phyloP scores from a whole-genome alignment of 2,888 invertebrate species.

The Dynastes maya region DNA sequence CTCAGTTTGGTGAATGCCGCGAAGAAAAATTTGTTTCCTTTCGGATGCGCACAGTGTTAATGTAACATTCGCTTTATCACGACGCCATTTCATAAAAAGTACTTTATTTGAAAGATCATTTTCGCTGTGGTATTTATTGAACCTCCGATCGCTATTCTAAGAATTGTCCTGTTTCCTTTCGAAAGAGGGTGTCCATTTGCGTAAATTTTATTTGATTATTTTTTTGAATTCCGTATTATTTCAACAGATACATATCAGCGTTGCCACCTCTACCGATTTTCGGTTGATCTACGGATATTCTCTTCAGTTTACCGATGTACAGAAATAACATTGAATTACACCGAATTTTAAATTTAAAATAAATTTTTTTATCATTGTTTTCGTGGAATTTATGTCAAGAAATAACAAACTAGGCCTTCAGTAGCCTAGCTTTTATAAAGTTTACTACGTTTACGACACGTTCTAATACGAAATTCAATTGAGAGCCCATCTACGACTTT shows the following conservation, averaged over 20 bases:
- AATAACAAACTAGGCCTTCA: no score
- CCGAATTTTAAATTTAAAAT: no score
- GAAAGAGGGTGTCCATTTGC: background rate
- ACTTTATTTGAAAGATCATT: slow-evolving; percentile 32
- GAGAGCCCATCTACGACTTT: no score
- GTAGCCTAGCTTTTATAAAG: no score
- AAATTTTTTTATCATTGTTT: no score
- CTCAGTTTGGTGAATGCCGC: slow-evolving; percentile 30
- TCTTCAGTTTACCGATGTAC: no score
- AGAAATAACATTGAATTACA: no score
- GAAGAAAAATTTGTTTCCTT: slow-evolving; percentile 31
- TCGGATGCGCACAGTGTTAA: slow-evolving; percentile 21
- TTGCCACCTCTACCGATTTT: no score
- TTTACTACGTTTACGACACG: no score
- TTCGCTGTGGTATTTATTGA: slow-evolving; percentile 24
- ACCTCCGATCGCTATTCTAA: slow-evolving; percentile 17
- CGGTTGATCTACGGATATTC: no score
- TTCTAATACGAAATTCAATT: no score
- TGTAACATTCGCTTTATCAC: slow-evolving; percentile 38
- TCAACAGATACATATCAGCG: background rate
- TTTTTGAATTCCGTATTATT: slow-evolving; percentile 14
- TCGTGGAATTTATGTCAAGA: no score
- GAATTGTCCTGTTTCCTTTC: slow-evolving; percentile 13
- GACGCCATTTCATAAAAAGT: slow-evolving; percentile 26
- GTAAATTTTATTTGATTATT: slow-evolving; percentile 25